phyloP scores from a whole-genome alignment of 30 jellyfish, hydroid and myxozoan species.

The Hydra vulgaris region DNA sequence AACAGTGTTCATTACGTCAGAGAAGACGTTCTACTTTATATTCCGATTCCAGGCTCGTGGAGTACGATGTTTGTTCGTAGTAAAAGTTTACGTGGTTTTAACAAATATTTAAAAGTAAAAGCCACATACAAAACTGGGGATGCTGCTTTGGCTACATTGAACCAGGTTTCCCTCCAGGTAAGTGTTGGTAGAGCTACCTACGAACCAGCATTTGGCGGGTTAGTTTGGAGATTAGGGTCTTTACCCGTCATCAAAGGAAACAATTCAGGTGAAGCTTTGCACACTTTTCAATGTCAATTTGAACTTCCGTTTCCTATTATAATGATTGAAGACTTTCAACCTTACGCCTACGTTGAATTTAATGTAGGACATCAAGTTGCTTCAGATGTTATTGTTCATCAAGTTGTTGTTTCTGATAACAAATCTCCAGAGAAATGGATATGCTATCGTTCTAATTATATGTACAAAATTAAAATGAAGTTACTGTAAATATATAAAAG shows the following conservation, averaged over 20 bases:
- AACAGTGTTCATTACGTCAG: conserved; percentile 32
- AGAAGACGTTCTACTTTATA: conserved; percentile 37
- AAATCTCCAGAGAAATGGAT: conserved; percentile 81
- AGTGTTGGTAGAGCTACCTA: conserved; percentile 57
- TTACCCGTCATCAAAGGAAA: conserved; percentile 50
- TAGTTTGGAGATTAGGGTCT: conserved; percentile 68
- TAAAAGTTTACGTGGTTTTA: conserved; percentile 34
- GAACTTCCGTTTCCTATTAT: conserved; percentile 67
- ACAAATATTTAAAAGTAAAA: conserved; percentile 32
- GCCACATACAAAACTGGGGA: conserved; percentile 36
- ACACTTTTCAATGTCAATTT: conserved; percentile 45
- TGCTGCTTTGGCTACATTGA: conserved; percentile 38
- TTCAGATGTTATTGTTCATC: conserved; percentile 57
- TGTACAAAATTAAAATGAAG: conserved; percentile 38
- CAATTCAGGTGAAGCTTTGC: conserved; percentile 65
- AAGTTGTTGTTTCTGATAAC: conserved; percentile 45
- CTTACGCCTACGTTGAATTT: conserved; percentile 66
- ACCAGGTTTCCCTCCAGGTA: conserved; percentile 49
- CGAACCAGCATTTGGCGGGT: conserved; percentile 74
- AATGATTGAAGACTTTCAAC: conserved; percentile 37
- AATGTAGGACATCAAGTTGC: conserved; percentile 51
- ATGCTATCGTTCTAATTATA: conserved; percentile 52
- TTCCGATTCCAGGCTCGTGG: conserved; percentile 78
- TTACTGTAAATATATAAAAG: neutral
- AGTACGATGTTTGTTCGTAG: conserved; percentile 51